Evolutionary conservation across 2,797 vertebrate species (phyloP), one percentile per base, ranked within the genome.

Genomic region (Catostomus latipinnis): DNA sequence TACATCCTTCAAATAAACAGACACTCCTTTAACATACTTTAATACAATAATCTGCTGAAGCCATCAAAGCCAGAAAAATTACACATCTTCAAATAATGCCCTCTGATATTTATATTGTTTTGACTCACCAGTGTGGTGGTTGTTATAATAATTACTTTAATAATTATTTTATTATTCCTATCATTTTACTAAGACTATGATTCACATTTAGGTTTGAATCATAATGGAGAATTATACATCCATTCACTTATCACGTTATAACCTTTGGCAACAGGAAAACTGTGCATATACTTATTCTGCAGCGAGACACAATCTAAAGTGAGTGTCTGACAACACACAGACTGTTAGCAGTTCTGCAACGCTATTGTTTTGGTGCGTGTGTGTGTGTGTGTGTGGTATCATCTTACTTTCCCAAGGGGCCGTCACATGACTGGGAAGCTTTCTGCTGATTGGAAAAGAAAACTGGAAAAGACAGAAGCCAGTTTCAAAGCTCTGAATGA

Each of bases 361-460:
- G 34, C 34, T 34, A 34, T 34, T 34, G 34, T 34, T 52, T 66
- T n/a, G 60, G 46, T 22, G 43, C 10, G 13, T 58, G 54, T 57
- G 53, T 56, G 11, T 46, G 43, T 75, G 67, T 13, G 11, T 83
- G 82, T 86, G 85, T 56, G 84, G 88, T 88, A 90, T 92, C 89
- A 88, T 89, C 82, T 92, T 90, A 84, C 90, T 78, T 82, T 54
- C 74, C 65, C 80, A 87, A 80, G 87, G 68, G 88, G 85, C 85
- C 86, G 90, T 91, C 92, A 94, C 89, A 88, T 93, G 91, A 92
- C 87, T 86, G 81, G 67, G 83, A 77, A 80, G 68, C 81, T 60
- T 72, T 69, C 69, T 85, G 76, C 82, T 78, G 88, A 87, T 86
- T 84, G 63, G 66, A 66, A 34, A 56, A 63, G 61, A 76, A 46